A percentile compares a stretch with the other conserved stretches of the same genome.
Conservation (phyloP, 2,888 invertebrate genomes). For the Trimorus sp. region DNA sequence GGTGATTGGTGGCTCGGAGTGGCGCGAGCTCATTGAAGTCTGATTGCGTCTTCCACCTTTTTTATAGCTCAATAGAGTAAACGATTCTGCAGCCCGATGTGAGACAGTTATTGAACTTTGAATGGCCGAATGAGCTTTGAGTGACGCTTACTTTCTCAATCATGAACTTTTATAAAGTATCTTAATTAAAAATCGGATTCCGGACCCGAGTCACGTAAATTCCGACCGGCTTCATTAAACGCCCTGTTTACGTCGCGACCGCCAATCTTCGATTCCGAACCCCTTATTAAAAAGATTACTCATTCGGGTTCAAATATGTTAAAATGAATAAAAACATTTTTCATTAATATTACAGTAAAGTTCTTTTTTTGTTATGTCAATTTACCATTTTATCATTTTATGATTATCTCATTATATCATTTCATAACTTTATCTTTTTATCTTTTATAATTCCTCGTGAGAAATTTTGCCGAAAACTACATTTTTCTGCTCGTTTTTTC, state of each 20-base stretch:
- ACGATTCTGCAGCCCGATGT: conserved; percentile 29
- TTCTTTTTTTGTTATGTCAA: not conserved
- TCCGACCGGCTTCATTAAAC: conserved; percentile 18
- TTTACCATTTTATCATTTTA: not conserved
- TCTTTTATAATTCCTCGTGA: too few relatives aligned
- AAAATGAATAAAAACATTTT: too few relatives aligned
- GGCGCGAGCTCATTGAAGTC: conserved; percentile 42
- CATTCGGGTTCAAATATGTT: too few relatives aligned
- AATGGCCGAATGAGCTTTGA: conserved; percentile 41
- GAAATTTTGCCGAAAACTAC: too few relatives aligned
- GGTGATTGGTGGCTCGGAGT: conserved; percentile 42
- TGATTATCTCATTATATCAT: not conserved
- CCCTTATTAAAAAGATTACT: too few relatives aligned
- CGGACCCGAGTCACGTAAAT: not conserved
- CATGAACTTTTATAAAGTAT: conserved; percentile 21
- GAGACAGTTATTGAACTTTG: conserved; percentile 45
- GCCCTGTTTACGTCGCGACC: not conserved
- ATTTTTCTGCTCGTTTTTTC: too few relatives aligned
- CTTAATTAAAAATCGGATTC: conserved; percentile 37
- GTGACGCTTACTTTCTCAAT: conserved; percentile 31
- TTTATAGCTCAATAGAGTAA: conserved; percentile 47
- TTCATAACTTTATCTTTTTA: too few relatives aligned
- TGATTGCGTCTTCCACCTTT: conserved; percentile 43
- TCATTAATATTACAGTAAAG: too few relatives aligned
- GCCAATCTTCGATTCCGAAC: too few relatives aligned